Conservation (phyloP, 2,888 invertebrate genomes). For the Scaptomyza flava region DNA sequence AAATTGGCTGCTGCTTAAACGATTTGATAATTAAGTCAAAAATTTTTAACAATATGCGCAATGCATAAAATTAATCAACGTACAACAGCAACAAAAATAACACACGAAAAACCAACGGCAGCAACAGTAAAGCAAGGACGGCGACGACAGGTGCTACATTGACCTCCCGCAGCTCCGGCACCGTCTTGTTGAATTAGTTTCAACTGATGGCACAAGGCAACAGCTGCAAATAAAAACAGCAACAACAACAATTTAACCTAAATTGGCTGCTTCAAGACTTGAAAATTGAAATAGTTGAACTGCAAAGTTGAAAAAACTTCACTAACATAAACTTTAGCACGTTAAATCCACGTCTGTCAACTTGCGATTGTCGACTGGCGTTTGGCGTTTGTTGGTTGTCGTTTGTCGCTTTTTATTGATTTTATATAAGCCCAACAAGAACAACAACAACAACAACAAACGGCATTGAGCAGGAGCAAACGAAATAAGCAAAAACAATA, state of each 20-base stretch:
- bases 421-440: conserved; percentile 51
- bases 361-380: conserved; percentile 33
- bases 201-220: conserved; percentile 26
- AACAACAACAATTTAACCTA: conserved; percentile 23
- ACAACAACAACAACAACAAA: conserved; percentile 32
- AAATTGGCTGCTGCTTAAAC: conserved; percentile 58
- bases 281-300: conserved; percentile 20
- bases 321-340: conserved; percentile 11
- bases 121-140: conserved; percentile 27
- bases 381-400: neutral
- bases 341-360: conserved; percentile 74
- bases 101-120: conserved; percentile 16
- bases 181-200: conserved; percentile 67
- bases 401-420: conserved; percentile 65
- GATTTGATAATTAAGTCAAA: conserved; percentile 62
- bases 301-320: conserved; percentile 22
- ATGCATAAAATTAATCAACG: conserved; percentile 68
- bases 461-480: conserved; percentile 50
- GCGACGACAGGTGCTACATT: conserved; percentile 73
- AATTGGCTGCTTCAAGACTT: conserved; percentile 39
- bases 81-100: conserved; percentile 21
- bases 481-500: conserved; percentile 36
- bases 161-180: conserved; percentile 43
- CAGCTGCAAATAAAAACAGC: conserved; percentile 15
- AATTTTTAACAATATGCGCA: conserved; percentile 70